Base-by-base conservation (phyloP, 2,113 vertebrate species). In the Saiga tatarica region DNA sequence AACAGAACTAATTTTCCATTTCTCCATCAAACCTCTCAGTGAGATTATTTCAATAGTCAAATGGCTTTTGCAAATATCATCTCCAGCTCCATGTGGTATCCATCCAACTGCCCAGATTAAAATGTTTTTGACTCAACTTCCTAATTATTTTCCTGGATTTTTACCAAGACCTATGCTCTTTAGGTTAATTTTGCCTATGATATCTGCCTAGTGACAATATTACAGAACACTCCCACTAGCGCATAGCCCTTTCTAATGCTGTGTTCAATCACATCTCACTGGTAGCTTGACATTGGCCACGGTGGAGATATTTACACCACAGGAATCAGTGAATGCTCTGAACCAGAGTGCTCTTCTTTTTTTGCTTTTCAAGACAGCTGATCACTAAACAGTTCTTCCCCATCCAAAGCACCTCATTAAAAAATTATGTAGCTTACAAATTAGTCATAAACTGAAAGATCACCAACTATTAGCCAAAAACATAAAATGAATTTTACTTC, bases 231-330 rank as follows among this genome's bases (percentile, higher is more conserved):
- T 1, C 19, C 14, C 16, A 5, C 26, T 26, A 3, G 2, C 6
- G 1, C 6, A 33, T 2, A 30, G 7, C 36, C n/a, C 59, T 67
- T 42, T 82, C 30, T 87, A 50, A 53, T 19, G 52, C 52, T 45
- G 4, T 4, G 6, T 57, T 33, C 33, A 71, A 13, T 16, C 26
- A 33, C 2, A 3, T 53, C 60, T 52, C 0, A 0, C 23, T 8
- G 33, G 33, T 3, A 62, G 28, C 71, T 84, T 57, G 39, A n/a
- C 78, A 45, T 6, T 13, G 2, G 5, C 67, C 89, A 17, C 1
- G 1, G 59, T 16, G 7, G 76, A 47, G 62, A 52, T 17, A 33
- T 21, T 30, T 17, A 91, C 3, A 26, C 39, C 74, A 85, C 1
- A 13, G 50, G 36, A 89, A 92, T 5, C 52, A 26, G 33, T 7